Percentiles rank a stretch among this genome's conserved stretches.
Evolutionary conservation across 2,888 invertebrate genomes (phyloP).

Genomic region (Gryllus longicercus): DNA sequence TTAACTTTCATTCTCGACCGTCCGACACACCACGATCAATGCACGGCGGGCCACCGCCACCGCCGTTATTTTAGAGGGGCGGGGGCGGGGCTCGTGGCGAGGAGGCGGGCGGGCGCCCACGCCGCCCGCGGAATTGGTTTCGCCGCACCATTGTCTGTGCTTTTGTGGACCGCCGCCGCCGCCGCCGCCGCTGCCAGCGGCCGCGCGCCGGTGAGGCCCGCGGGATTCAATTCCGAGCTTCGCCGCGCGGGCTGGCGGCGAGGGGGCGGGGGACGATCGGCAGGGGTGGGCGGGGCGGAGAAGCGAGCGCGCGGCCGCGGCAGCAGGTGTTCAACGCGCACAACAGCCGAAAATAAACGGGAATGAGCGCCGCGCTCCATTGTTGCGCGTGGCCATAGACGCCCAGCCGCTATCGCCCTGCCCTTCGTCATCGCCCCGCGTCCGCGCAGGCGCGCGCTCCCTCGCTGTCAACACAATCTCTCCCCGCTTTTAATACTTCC

Average conservation of each 20-base stretch:
- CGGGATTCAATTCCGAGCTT: background rate
- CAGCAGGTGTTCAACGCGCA: no score
- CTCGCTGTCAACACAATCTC: no score
- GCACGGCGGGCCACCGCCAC: background rate
- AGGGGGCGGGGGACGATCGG: background rate
- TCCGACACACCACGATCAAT: constrained; percentile 5
- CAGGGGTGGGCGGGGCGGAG: background rate
- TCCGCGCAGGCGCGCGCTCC: no score
- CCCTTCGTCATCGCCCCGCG: no score
- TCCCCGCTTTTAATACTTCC: no score
- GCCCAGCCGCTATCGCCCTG: no score
- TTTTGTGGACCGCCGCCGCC: background rate
- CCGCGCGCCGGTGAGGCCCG: background rate
- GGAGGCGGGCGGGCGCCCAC: background rate
- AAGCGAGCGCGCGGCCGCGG: no score
- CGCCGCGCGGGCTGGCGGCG: background rate
- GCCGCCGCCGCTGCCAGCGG: background rate
- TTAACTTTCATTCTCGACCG: constrained; percentile 4
- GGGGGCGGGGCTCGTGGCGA: background rate
- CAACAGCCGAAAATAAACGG: no score
- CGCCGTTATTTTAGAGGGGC: background rate
- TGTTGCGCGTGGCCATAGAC: no score
- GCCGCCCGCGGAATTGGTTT: background rate
- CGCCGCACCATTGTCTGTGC: constrained; percentile 17
- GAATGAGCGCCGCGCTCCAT: no score